Base-by-base conservation (phyloP, 2,888 invertebrate genomes). In the Cataglyphis rosenhaueri region DNA sequence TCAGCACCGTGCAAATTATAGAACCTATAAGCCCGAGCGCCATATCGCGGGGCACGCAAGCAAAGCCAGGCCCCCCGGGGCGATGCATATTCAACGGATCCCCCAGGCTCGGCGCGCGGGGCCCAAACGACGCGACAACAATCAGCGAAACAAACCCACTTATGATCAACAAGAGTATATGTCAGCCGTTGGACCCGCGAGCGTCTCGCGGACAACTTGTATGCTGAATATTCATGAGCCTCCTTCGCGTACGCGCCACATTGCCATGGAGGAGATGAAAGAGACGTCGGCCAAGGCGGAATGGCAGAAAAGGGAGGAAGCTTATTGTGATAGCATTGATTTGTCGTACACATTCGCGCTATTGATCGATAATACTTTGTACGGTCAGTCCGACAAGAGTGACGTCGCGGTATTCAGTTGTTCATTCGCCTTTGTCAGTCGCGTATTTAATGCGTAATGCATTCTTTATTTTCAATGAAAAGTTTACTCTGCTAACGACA, bases 71-170 rank as follows among this genome's bases (percentile, higher is more conserved):
- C 64, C 83, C 61, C 85, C 61, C 59, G 48, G 59, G 44, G 79
- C 89, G 88, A 88, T 93, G 92, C 92, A 93, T 93, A 93, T 93
- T 92, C 92, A 93, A 91, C 84, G 91, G 89, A 89, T 87, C 91
- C 91, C 90, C 88, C 89, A 90, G 90, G 91, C 89, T 84, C 86
- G 64, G 71, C 85, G 86, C 84, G 85, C 76, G 82, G 65, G 82
- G 61, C 38, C 55, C 73, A 62, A 70, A 44, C 89, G 88, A 91
- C 91, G 91, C 92, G 92, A 93, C 93, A 93, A 93, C 92, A 93
- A 93, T 93, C 93, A 92, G 92, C 90, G 91, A 92, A 93, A 93
- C 93, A 93, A 93, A 93, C 92, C 92, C 93, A 92, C 92, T 93
- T 93, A 92, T 93, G 93, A 93, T 93, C 92, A 93, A 93, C 93